phyloP scores from a whole-genome alignment of 1,140 invertebrate species.

The Theocolax elegans region DNA sequence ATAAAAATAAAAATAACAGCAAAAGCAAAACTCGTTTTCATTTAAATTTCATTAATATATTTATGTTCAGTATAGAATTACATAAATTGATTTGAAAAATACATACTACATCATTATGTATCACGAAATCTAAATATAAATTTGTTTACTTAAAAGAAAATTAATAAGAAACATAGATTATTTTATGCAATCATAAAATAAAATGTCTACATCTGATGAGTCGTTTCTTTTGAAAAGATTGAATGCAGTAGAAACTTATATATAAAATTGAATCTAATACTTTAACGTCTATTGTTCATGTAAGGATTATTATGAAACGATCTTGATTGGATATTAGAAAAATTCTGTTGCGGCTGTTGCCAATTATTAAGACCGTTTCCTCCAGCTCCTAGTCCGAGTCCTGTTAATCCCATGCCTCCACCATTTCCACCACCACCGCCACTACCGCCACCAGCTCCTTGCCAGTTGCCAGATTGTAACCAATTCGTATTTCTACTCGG shows the following conservation, averaged over 20 bases:
- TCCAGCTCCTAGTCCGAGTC: background rate
- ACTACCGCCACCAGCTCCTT: background rate
- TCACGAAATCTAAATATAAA: background rate
- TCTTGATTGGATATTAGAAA: conserved; percentile 19
- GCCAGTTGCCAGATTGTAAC: conserved; percentile 34
- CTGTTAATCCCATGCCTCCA: background rate
- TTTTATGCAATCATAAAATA: conserved; percentile 2
- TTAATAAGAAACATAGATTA: background rate
- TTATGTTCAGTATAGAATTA: conserved; percentile 12
- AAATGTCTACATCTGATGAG: conserved; percentile 34
- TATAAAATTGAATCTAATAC: background rate
- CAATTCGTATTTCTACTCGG: conserved; percentile 30
- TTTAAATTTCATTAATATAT: conserved; percentile 17
- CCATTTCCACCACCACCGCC: background rate
- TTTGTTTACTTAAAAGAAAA: background rate
- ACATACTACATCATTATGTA: conserved; percentile 23
- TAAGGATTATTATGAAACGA: conserved; percentile 31
- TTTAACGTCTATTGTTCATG: conserved; percentile 38
- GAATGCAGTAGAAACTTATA: conserved; percentile 23
- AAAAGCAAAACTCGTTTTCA: too few species aligned
- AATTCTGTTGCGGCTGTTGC: conserved; percentile 38
- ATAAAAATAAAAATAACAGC: too few species aligned
- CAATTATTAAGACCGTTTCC: conserved; percentile 26
- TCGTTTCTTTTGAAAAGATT: conserved; percentile 37
- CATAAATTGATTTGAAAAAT: conserved; percentile 30